Evolutionary conservation across 2,113 vertebrate genomes (phyloP).

Genomic region (Equus przewalskii): DNA sequence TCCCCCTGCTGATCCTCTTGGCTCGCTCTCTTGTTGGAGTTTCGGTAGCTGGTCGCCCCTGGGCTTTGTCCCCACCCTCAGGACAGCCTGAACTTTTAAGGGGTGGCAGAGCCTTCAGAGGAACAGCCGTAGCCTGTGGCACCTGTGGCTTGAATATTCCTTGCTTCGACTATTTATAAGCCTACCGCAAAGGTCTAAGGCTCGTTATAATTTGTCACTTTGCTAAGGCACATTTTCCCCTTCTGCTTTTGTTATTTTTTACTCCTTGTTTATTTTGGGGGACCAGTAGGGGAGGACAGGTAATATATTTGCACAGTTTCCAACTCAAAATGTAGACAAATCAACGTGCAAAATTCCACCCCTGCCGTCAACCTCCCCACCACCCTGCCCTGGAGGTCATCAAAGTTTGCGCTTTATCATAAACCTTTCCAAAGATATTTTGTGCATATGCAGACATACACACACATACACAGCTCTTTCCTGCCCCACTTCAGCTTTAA

Average conservation of each 20-base stretch:
- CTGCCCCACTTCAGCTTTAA: neutral
- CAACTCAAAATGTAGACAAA: neutral
- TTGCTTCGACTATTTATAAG: neutral
- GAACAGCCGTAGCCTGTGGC: fast-evolving
- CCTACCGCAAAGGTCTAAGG: neutral
- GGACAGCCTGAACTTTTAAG: fast-evolving
- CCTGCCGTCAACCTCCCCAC: neutral
- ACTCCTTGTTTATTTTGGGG: neutral
- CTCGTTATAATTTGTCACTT: neutral
- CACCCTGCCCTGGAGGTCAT: neutral
- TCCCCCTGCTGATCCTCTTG: neutral
- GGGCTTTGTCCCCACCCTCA: neutral
- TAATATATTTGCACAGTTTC: neutral
- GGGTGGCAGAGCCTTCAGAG: fast-evolving
- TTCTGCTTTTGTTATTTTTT: neutral
- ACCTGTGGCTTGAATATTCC: fast-evolving
- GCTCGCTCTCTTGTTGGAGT: neutral
- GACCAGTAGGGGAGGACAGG: fast-evolving
- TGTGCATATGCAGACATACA: fast-evolving
- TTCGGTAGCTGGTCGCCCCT: neutral
- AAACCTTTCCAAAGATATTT: neutral
- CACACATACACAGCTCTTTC: neutral
- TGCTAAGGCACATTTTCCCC: neutral
- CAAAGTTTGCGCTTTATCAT: fast-evolving
- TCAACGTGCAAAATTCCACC: fast-evolving